Conservation (phyloP, 2,888 invertebrate species). For the Isoperla grammatica region DNA sequence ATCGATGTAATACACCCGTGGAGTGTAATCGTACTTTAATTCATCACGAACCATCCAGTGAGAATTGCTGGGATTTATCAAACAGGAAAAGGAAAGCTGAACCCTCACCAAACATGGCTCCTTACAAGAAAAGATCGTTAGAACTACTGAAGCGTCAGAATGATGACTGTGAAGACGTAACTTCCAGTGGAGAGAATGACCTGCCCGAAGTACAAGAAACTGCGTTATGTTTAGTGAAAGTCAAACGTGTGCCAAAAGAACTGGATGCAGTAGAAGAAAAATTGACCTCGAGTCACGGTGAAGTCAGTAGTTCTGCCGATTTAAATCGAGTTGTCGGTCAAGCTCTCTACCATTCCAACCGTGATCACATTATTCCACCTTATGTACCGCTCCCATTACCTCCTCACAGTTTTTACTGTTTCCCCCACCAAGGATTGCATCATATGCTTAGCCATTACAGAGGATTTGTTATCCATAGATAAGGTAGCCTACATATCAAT, state of each 20-base stretch:
- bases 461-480: slow-evolving; percentile 11
- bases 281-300: not conserved
- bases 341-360: slow-evolving; percentile 16
- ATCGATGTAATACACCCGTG: not conserved
- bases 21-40: not conserved
- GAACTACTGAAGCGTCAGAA: slow-evolving; percentile 7
- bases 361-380: slow-evolving; percentile 3
- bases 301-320: slow-evolving; percentile 11
- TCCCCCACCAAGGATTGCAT: slow-evolving; percentile 5
- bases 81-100: slow-evolving; percentile 33
- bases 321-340: slow-evolving; percentile 11
- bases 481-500: not conserved
- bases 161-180: slow-evolving; percentile 8
- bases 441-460: slow-evolving; percentile 20
- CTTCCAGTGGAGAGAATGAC: not conserved
- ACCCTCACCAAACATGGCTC: slow-evolving; percentile 3
- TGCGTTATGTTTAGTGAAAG: slow-evolving; percentile 45
- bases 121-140: slow-evolving; percentile 12
- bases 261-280: not conserved
- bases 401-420: not conserved
- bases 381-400: not conserved
- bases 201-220: slow-evolving; percentile 39
- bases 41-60: not conserved
- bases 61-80: slow-evolving; percentile 35
- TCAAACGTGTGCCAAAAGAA: slow-evolving; percentile 20